Percentiles rank a stretch among this genome's conserved stretches.
These are phyloP conservation scores for Noctua fimbriata DNA, from an alignment of 2,888 invertebrate species.

Conservation along the genomic window DNA sequence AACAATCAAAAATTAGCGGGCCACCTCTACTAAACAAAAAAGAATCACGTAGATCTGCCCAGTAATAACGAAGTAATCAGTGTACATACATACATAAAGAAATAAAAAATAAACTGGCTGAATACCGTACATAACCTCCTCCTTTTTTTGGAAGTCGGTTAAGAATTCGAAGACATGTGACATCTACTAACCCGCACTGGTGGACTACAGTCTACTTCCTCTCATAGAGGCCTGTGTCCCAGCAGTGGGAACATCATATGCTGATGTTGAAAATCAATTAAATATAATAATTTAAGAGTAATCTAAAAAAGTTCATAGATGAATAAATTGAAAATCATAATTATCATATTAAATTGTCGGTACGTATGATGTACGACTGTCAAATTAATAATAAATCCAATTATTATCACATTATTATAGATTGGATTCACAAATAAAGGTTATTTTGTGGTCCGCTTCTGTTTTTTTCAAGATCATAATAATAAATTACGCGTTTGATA, in stretches of 20 bases:
- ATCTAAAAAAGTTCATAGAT: constrained; percentile 12
- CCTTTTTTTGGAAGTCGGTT: no score
- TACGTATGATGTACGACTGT: background rate
- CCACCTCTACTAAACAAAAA: no score
- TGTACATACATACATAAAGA: no score
- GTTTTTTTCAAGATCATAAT: background rate
- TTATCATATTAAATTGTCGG: constrained; percentile 6
- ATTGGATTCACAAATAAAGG: constrained; percentile 29
- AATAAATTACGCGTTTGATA: constrained; percentile 9
- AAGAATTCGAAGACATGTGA: no score
- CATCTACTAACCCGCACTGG: no score
- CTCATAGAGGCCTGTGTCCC: background rate
- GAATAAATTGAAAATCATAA: constrained; percentile 23
- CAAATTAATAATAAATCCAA: constrained; percentile 14
- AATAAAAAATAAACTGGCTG: no score
- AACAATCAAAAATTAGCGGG: no score
- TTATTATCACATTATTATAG: constrained; percentile 25
- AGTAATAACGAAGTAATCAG: no score
- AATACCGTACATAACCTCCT: no score
- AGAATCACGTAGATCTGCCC: no score
- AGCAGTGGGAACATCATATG: background rate
- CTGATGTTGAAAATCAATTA: constrained; percentile 17
- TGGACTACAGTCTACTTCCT: background rate
- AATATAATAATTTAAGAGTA: background rate
- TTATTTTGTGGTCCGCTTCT: background rate